phyloP scores from a whole-genome alignment of 1,140 invertebrate species.

The Hydropsyche tenuis region DNA sequence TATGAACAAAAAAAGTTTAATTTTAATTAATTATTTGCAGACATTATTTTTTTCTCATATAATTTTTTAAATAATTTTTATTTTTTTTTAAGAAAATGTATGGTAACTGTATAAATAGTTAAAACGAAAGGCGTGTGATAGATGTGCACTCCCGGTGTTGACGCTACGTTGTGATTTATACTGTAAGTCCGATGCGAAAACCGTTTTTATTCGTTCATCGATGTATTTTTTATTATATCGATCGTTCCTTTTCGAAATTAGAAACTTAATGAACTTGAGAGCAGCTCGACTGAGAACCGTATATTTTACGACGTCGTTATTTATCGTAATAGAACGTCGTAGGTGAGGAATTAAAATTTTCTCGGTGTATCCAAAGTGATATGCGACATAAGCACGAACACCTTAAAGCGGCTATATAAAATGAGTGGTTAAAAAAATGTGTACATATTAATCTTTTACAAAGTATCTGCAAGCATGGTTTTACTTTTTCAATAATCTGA shows the following conservation, averaged over 20 bases:
- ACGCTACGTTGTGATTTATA: slow-evolving; percentile 15
- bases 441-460: too few relatives aligned
- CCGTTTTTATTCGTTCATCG: too few relatives aligned
- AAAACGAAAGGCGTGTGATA: slow-evolving; percentile 25
- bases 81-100: slow-evolving; percentile 5
- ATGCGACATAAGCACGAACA: slow-evolving; percentile 8
- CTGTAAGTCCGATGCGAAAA: slow-evolving; percentile 1
- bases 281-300: background rate
- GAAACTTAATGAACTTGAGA: slow-evolving; percentile 15
- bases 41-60: background rate
- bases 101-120: too few relatives aligned
- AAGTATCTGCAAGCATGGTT: too few relatives aligned
- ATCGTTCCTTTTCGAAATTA: slow-evolving; percentile 1
- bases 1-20: too few relatives aligned
- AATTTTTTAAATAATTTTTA: background rate
- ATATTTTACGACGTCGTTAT: slow-evolving; percentile 19
- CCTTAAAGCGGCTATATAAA: background rate
- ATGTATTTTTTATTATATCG: too few relatives aligned
- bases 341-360: slow-evolving; percentile 8
- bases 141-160: slow-evolving; percentile 28
- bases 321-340: slow-evolving; percentile 3
- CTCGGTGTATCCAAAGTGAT: background rate
- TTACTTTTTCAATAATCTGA: too few relatives aligned
- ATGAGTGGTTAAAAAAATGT: background rate
- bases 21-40: too few relatives aligned